Evolutionary conservation across 2,113 vertebrate species (phyloP).

Genomic region (Calyptomena viridis): DNA sequence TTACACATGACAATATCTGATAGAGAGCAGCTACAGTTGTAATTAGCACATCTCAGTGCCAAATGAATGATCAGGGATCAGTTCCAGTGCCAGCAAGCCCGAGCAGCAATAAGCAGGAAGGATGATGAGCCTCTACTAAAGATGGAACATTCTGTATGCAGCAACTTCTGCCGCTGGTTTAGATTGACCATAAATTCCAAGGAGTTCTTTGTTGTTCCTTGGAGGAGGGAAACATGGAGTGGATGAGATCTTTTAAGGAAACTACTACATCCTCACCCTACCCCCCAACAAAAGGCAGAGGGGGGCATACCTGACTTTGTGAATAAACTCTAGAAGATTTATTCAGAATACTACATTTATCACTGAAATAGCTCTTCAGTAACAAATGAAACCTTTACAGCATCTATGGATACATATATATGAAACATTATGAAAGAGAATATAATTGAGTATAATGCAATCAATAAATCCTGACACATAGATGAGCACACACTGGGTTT

Average conservation of each 20-base stretch:
- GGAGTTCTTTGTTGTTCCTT: not conserved
- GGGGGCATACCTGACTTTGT: not conserved
- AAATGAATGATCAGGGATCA: slow-evolving; percentile 20
- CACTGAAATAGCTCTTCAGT: not conserved
- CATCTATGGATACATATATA: not conserved
- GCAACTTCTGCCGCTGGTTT: not conserved
- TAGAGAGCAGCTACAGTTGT: not conserved
- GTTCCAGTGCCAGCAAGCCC: not conserved
- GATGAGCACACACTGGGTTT: not conserved
- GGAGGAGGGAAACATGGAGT: not conserved
- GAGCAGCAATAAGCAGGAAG: slow-evolving; percentile 7
- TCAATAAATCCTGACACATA: not conserved
- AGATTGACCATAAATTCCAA: not conserved
- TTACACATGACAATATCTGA: not conserved
- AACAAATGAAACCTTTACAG: not conserved
- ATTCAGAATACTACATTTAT: not conserved
- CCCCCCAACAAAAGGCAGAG: not conserved
- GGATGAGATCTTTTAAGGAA: not conserved
- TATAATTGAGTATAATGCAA: not conserved
- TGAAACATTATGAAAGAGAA: not conserved
- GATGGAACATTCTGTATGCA: not conserved
- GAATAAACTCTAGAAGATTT: not conserved
- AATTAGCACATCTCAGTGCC: not conserved
- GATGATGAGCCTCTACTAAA: not conserved
- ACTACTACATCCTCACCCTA: not conserved